Evolutionary conservation across 1,140 invertebrate species (phyloP).

Genomic region (Anastrepha ludens): DNA sequence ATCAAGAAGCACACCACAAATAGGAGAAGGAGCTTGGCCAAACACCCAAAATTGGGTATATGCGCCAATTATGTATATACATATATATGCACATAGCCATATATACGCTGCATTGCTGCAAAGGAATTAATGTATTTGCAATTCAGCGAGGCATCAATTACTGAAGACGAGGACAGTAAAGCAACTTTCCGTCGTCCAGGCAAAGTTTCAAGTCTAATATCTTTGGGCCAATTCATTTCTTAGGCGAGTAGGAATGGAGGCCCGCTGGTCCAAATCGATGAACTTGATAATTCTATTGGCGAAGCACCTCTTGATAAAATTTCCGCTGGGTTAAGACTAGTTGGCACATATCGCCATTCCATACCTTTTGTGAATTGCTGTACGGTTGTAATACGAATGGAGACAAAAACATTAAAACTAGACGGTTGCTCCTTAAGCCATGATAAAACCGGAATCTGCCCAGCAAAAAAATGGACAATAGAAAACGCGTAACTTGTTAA

Average conservation of each 20-base stretch:
- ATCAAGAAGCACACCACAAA: too few relatives aligned
- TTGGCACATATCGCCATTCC: slow-evolving; percentile 68
- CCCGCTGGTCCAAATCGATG: slow-evolving; percentile 68
- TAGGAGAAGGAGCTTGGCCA: too few relatives aligned
- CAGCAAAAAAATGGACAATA: slow-evolving; percentile 58
- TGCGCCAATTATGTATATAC: not conserved
- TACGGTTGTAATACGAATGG: slow-evolving; percentile 68
- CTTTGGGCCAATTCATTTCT: not conserved
- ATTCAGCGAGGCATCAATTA: not conserved
- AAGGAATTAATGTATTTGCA: not conserved
- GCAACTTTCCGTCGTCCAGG: not conserved
- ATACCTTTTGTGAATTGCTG: slow-evolving; percentile 57
- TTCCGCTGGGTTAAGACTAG: slow-evolving; percentile 69
- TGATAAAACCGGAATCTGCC: slow-evolving; percentile 66
- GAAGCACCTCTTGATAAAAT: slow-evolving; percentile 64
- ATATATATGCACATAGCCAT: not conserved
- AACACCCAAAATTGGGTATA: too few relatives aligned
- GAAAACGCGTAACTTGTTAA: slow-evolving; percentile 41
- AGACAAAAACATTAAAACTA: slow-evolving; percentile 62
- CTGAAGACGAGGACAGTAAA: not conserved
- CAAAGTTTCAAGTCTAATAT: not conserved
- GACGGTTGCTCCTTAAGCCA: slow-evolving; percentile 62
- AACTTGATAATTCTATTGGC: slow-evolving; percentile 60
- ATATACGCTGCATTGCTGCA: not conserved
- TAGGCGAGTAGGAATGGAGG: slow-evolving; percentile 52